Base-by-base conservation (phyloP, 1,140 invertebrate genomes). In the Bombus waltoni region DNA sequence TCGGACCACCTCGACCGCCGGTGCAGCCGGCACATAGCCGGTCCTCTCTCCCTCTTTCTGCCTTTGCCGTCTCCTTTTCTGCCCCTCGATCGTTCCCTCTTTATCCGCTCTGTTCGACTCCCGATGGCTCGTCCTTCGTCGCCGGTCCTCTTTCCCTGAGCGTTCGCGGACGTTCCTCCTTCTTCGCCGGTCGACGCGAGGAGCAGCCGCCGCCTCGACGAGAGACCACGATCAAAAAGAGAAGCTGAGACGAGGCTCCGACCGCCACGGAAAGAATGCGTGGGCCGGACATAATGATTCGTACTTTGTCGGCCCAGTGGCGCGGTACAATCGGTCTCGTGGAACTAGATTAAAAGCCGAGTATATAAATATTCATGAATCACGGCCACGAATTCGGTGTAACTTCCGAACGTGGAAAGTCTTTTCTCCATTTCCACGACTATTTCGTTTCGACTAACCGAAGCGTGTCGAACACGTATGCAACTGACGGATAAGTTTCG, bases 1-100 rank as follows among this genome's bases (percentile, higher is more conserved):
- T 87, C 81, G 92, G 93, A 94, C 94, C 94, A 95, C 94, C 94
- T 94, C 93, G 93, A 87, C 94, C 93, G 93, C 86, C 89, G 83
- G 71, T 88, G 77, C 79, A 84, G 88, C 81, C 88, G 75, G 70
- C 88, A 53, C 77, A 83, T 85, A 89, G 68, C 70, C 83, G 66
- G 57, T 65, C 59, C 53, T 44, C 15, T 62, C 59, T 59, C 4
- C 11, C 25, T 81, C 59, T 32, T 11, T 66, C 78, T 10, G 35
- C 25, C 42, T 47, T 59, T 40, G 9, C 28, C 72, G 3, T 68
- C 68, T 42, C 6, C 44, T 15, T 65, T 15, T n/a, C 38, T 75
- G 18, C 28, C 18, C 47, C 38, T n/a, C 62, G 22, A 32, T 32
- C 44, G 3, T 53, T 57, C 25, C 40, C 59, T 66, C 57, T 35